Percentiles rank a stretch among this genome's conserved stretches.
phyloP scores from a whole-genome alignment of 1,140 invertebrate species.

The Brachionus paranguensis region DNA sequence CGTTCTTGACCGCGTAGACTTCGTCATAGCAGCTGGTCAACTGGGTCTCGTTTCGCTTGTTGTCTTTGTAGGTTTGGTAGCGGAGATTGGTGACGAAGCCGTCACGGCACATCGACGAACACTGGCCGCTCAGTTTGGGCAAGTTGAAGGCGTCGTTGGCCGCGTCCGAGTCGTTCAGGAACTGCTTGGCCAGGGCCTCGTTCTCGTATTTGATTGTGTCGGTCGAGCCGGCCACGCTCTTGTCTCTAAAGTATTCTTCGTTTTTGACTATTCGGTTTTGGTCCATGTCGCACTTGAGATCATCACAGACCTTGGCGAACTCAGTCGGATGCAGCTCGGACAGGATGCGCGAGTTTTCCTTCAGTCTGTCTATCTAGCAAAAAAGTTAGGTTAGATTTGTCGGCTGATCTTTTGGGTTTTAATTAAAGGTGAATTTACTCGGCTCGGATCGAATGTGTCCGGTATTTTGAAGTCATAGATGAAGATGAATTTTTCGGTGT shows the following conservation, averaged over 20 bases:
- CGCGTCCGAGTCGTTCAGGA: background rate
- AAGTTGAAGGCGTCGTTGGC: background rate
- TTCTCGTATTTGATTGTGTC: background rate
- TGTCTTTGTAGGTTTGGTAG: conserved; percentile 36
- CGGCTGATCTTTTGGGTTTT: background rate
- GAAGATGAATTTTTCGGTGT: conserved; percentile 3
- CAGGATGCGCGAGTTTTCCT: background rate
- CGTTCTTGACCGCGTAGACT: background rate
- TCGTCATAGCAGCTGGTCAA: conserved; percentile 36
- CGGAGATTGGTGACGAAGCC: conserved; percentile 9
- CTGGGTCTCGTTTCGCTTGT: conserved; percentile 20
- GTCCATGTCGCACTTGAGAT: background rate
- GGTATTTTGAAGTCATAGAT: conserved; percentile 22
- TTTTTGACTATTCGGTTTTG: background rate
- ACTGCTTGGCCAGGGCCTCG: background rate
- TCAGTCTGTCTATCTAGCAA: background rate
- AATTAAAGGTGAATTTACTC: background rate
- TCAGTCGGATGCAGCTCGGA: background rate
- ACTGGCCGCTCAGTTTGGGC: background rate
- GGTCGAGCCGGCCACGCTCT: background rate
- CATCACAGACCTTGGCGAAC: background rate
- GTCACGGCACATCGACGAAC: background rate
- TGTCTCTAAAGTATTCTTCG: background rate
- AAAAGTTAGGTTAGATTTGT: background rate
- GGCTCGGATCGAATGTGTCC: background rate